These are phyloP conservation scores for Conus canariensis DNA, from an alignment of 2,888 invertebrate genomes.

Conservation along the genomic window DNA sequence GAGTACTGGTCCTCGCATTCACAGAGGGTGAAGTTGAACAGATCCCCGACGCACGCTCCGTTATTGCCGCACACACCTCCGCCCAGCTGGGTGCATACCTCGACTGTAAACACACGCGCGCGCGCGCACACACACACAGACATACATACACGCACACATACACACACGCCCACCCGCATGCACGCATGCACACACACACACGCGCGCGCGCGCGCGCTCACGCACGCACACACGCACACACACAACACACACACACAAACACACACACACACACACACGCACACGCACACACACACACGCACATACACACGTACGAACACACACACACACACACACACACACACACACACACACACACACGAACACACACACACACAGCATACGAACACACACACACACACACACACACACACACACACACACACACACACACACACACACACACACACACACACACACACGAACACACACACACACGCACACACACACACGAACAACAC, in stretches of 20 bases:
- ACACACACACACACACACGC: neutral
- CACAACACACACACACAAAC: neutral
- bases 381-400: neutral
- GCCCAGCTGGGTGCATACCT: conserved; percentile 18
- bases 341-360: no score
- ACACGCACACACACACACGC: neutral
- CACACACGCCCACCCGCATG: neutral
- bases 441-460: neutral
- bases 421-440: neutral
- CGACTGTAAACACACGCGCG: conserved; percentile 1
- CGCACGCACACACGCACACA: neutral
- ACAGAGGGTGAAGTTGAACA: conserved; percentile 27
- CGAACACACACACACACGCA: neutral
- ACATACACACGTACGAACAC: neutral
- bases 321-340: neutral
- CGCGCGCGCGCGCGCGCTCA: neutral
- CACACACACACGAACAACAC: neutral
- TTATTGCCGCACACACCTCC: neutral
- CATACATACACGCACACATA: neutral
- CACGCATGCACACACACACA: neutral
- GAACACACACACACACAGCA: neutral
- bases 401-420: neutral
- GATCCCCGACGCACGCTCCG: neutral
- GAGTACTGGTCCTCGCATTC: neutral
- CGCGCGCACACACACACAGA: neutral